A percentile compares a stretch with the other conserved stretches of the same genome.
phyloP scores from a whole-genome alignment of 2,888 invertebrate species.

The Sussaba pulchella region DNA sequence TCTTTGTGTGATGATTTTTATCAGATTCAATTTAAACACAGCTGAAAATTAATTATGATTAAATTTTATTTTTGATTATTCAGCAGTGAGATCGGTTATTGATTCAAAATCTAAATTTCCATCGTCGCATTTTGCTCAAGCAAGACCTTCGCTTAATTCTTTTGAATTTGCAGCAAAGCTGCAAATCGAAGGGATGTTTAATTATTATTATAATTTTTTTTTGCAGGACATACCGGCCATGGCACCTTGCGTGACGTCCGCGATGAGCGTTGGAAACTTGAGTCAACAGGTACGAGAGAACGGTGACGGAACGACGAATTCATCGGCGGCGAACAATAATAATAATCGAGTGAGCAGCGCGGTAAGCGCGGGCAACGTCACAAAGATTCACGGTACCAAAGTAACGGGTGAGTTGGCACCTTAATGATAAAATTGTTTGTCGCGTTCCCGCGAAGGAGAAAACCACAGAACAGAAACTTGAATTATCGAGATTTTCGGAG shows the following conservation, averaged over 20 bases:
- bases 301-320: slow-evolving; percentile 69
- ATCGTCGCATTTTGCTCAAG: too few species aligned
- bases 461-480: background rate
- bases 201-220: slow-evolving; percentile 32
- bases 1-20: background rate
- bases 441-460: background rate
- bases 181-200: background rate
- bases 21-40: too few species aligned
- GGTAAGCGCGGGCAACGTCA: slow-evolving; percentile 79
- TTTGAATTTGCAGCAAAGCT: too few species aligned
- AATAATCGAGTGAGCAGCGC: slow-evolving; percentile 78
- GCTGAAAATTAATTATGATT: too few species aligned
- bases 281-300: slow-evolving; percentile 77
- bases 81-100: too few species aligned
- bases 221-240: slow-evolving; percentile 76
- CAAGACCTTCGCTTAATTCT: too few species aligned
- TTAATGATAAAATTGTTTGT: slow-evolving; percentile 7
- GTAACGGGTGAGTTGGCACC: slow-evolving; percentile 75
- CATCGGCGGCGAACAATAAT: slow-evolving; percentile 69
- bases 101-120: too few species aligned
- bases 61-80: too few species aligned
- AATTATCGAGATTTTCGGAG: background rate
- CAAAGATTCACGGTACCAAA: slow-evolving; percentile 77
- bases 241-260: slow-evolving; percentile 80
- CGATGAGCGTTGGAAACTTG: slow-evolving; percentile 80